These are phyloP conservation scores for Schizopygopsis pylzovi DNA, from an alignment of 2,797 vertebrate species.

Conservation along the genomic window DNA sequence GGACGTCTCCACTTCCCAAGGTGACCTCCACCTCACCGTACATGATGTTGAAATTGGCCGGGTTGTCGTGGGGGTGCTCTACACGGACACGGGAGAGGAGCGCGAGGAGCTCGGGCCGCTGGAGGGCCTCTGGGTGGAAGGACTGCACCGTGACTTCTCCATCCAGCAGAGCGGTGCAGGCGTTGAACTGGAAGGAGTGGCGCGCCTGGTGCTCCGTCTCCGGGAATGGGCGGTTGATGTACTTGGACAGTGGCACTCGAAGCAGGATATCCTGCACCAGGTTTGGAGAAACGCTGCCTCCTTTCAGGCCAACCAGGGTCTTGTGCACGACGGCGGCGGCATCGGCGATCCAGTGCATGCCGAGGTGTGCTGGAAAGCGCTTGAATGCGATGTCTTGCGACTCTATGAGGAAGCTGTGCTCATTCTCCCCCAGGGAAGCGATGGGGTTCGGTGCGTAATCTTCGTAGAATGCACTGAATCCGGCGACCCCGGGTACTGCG, in stretches of 20 bases:
- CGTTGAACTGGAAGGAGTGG: constrained; percentile 91
- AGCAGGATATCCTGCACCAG: constrained; percentile 81
- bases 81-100: constrained; percentile 83
- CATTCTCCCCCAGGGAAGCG: constrained; percentile 58
- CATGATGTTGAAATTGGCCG: constrained; percentile 89
- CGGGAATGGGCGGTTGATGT: constrained; percentile 89
- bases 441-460: constrained; percentile 80
- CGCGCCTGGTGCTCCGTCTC: constrained; percentile 87
- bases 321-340: constrained; percentile 81
- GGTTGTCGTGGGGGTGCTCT: constrained; percentile 86
- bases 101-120: constrained; percentile 75
- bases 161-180: constrained; percentile 85
- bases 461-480: constrained; percentile 86
- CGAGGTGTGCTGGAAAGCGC: constrained; percentile 87
- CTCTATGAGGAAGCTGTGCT: constrained; percentile 82
- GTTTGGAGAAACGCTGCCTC: constrained; percentile 70
- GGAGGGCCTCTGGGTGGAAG: constrained; percentile 75
- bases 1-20: constrained; percentile 77
- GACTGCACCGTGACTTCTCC: constrained; percentile 82
- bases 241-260: constrained; percentile 85
- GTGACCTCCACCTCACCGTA: constrained; percentile 85
- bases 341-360: constrained; percentile 90
- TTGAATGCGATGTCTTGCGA: constrained; percentile 89
- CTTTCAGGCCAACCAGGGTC: constrained; percentile 69
- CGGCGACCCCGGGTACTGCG: constrained; percentile 80